phyloP scores from a whole-genome alignment of 2,888 invertebrate genomes.

The Leucophenga montana region DNA sequence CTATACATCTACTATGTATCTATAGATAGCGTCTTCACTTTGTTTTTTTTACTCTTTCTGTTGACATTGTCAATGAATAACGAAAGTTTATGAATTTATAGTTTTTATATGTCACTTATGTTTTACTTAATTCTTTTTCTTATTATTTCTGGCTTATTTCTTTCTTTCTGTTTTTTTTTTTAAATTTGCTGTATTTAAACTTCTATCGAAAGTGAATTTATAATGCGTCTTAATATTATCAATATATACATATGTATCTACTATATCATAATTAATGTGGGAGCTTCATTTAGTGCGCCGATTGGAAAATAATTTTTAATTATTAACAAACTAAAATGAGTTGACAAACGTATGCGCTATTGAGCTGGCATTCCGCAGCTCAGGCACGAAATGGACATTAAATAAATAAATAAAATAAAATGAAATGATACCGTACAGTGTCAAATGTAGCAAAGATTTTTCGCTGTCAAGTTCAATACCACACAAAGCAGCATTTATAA shows the following conservation, averaged over 20 bases:
- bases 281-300: constrained; percentile 44
- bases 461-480: constrained; percentile 26
- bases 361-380: not conserved
- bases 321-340: constrained; percentile 1
- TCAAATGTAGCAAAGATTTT: not conserved
- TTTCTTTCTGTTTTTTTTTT: constrained; percentile 24
- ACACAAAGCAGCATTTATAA: not conserved
- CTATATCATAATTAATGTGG: constrained; percentile 52
- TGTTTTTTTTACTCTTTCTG: not conserved
- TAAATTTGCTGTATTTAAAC: not conserved
- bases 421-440: not conserved
- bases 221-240: no score
- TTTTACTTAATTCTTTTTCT: constrained; percentile 30
- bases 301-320: constrained; percentile 34
- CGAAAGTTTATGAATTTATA: constrained; percentile 31
- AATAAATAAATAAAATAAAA: constrained; percentile 7
- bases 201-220: constrained; percentile 57
- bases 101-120: constrained; percentile 20
- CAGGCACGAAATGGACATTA: no score
- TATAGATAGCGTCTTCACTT: no score
- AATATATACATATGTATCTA: constrained; percentile 26
- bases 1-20: constrained; percentile 45
- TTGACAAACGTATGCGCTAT: not conserved
- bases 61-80: constrained; percentile 35
- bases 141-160: constrained; percentile 27